Conservation (phyloP, 2,797 vertebrate species). For the Loriculus beryllinus region DNA sequence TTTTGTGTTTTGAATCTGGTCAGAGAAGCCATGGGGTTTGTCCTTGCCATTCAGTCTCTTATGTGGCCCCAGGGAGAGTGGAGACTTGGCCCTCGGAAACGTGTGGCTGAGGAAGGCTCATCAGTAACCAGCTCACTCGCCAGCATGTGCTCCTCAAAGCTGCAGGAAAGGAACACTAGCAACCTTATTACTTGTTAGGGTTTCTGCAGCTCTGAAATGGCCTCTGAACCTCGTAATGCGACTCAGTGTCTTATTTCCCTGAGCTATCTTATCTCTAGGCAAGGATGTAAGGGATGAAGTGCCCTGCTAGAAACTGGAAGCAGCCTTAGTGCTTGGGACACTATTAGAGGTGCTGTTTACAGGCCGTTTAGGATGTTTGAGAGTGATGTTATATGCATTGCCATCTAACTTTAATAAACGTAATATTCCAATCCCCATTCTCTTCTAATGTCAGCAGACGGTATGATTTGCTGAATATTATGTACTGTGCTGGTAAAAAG, state of each 20-base stretch:
- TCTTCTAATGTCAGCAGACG: background rate
- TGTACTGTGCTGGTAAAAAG: background rate
- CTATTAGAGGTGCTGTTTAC: background rate
- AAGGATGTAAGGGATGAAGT: background rate
- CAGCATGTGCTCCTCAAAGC: background rate
- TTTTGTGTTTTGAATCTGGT: background rate
- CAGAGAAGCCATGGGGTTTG: background rate
- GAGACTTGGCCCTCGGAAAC: background rate
- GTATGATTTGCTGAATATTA: background rate
- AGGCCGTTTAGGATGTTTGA: background rate
- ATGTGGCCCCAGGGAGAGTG: background rate
- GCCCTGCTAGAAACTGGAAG: background rate
- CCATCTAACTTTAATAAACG: background rate
- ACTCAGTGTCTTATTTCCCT: background rate
- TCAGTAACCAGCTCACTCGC: background rate
- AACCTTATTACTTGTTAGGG: background rate
- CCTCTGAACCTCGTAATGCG: background rate
- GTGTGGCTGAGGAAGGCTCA: background rate
- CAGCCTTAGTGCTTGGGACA: background rate
- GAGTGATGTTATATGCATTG: background rate
- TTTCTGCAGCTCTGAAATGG: background rate
- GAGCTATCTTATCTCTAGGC: background rate
- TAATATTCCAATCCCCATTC: background rate
- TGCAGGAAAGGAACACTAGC: background rate
- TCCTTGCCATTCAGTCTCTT: background rate